Evolutionary conservation across 2,888 invertebrate genomes (phyloP), one percentile per base, ranked within the genome.

Genomic region (Chaitophorus viminalis): DNA sequence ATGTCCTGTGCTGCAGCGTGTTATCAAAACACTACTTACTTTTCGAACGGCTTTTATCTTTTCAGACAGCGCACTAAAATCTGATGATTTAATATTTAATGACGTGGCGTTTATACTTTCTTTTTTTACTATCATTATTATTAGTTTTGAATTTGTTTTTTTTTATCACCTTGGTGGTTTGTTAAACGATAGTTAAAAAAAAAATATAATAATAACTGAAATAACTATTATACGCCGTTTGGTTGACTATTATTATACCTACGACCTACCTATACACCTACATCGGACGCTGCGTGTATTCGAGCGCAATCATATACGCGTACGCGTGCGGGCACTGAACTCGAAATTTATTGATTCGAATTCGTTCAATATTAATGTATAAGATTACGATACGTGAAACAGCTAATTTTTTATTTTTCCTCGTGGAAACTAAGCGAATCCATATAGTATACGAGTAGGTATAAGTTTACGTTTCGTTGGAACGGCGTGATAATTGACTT

Each of bases 51-150:
- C 60, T 75, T 83, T 60, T 39, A 21, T 83, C 75, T 39, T n/a
- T 36, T 11, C 21, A 52, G 46, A 46, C 11, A 14, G 46, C 46
- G 74, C 74, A 75, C 29, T 83, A 39, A 60, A 75, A 83, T 75
- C 74, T 11, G 36, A 75, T 46, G 39, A 54, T 36, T 74, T n/a
- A 36, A 74, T 36, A 60, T 82, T 82, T 74, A 74, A 82, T 72
- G 72, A 72, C 72, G 18, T 21, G 54, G 33, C 9, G 82, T 74
- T 60, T 29, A 46, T 46, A 21, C 52, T 75, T 68, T 68, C 29
- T 68, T 81, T 36, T 52, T 54, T 9, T 77, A 14, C 4, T 25
- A 52, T n/a, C 60, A 33, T 83, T 60, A 29, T 60, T 75, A 75
- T 83, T 36, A 74, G 29, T 83, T 60, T 46, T 46, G 14, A 46